Conservation (phyloP, 2,888 invertebrate genomes). For the Megalurothrips usitatus region DNA sequence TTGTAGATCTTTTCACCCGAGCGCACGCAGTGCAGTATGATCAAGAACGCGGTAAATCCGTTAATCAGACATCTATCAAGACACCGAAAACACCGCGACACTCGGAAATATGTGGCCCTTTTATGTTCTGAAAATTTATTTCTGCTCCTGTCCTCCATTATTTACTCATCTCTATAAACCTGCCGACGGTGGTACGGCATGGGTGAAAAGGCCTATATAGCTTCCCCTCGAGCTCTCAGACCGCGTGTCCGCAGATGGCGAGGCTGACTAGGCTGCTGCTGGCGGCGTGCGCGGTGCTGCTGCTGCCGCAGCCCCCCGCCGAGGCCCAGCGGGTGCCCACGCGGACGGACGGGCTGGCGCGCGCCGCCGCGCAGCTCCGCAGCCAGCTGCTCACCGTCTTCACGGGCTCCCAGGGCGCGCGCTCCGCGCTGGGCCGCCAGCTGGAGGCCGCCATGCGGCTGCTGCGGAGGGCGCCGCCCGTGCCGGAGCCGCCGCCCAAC, state of each 20-base stretch:
- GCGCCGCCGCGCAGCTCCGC: background rate
- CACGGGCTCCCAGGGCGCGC: background rate
- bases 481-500: constrained; percentile 4
- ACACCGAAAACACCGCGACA: no score
- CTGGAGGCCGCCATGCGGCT: background rate
- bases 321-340: background rate
- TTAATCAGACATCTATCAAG: no score
- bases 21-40: no score
- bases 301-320: background rate
- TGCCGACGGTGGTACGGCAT: no score
- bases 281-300: background rate
- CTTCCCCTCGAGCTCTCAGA: no score
- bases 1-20: no score
- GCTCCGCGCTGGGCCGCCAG: background rate
- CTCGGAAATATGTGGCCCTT: no score
- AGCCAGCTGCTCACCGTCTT: constrained; percentile 1
- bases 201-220: no score
- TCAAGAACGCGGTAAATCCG: no score
- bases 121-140: no score
- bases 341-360: background rate
- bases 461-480: background rate
- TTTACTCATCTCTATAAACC: no score
- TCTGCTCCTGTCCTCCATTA: no score
- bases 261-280: background rate
- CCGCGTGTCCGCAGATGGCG: background rate